Percentiles rank a stretch among this genome's conserved stretches.
These are phyloP conservation scores for Hippocampus abdominalis DNA, from an alignment of 2,113 vertebrate genomes.

Conservation along the genomic window DNA sequence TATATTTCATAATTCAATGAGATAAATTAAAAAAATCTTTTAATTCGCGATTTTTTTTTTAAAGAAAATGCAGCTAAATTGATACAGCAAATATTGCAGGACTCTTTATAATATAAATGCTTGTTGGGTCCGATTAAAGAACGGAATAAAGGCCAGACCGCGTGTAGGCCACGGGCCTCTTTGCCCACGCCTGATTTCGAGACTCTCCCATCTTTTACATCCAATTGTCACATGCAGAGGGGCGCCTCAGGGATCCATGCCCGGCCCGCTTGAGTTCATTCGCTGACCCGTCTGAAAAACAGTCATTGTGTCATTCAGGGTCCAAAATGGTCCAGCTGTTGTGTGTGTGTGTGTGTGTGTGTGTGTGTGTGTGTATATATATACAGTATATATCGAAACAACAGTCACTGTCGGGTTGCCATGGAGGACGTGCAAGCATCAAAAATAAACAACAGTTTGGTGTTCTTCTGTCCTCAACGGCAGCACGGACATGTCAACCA, in stretches of 20 bases:
- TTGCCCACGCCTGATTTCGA: neutral
- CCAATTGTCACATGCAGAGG: neutral
- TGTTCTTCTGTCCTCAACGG: neutral
- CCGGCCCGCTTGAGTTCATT: neutral
- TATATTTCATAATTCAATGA: neutral
- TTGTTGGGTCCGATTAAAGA: neutral
- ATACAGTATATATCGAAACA: slow-evolving; percentile 13
- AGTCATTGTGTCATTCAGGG: slow-evolving; percentile 16
- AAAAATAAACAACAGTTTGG: slow-evolving; percentile 4
- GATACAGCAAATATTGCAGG: neutral
- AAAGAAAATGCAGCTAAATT: neutral
- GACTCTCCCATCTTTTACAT: neutral
- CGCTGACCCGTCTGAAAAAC: neutral
- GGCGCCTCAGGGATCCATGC: neutral
- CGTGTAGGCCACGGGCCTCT: neutral
- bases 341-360: slow-evolving; percentile 1
- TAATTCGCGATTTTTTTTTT: neutral
- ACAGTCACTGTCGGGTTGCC: slow-evolving; percentile 52
- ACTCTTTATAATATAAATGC: neutral
- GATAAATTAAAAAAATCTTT: neutral
- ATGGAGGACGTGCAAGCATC: slow-evolving; percentile 42
- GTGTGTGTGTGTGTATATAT: slow-evolving; percentile 24
- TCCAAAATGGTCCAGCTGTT: slow-evolving; percentile 16
- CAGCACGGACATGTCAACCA: slow-evolving; percentile 24
- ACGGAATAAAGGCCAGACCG: neutral